These are phyloP conservation scores for Coregonus clupeaformis DNA, from an alignment of 2,113 vertebrate genomes.

Conservation along the genomic window DNA sequence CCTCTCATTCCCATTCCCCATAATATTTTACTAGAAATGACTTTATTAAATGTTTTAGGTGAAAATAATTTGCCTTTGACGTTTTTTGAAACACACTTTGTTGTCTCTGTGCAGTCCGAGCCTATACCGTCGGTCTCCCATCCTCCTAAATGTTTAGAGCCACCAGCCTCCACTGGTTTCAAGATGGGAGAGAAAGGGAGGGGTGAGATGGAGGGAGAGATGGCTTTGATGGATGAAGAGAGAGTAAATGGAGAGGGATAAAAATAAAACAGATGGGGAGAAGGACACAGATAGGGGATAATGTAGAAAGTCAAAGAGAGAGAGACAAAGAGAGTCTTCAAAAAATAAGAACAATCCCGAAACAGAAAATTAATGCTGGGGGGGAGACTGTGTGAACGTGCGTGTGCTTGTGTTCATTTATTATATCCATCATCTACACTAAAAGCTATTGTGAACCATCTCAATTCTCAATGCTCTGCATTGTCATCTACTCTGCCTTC, in stretches of 20 bases:
- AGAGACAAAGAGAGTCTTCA: background rate
- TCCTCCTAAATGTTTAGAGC: too few species aligned
- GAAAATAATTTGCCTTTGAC: too few species aligned
- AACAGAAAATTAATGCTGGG: background rate
- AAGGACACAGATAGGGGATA: background rate
- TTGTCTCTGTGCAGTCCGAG: too few species aligned
- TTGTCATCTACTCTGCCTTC: slow-evolving; percentile 9
- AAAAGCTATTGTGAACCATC: background rate
- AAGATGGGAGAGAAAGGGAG: slow-evolving; percentile 10
- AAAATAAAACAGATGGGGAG: background rate
- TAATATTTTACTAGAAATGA: too few species aligned
- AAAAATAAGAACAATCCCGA: background rate
- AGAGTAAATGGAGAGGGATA: background rate
- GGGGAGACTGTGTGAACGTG: too few species aligned
- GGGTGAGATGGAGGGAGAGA: background rate
- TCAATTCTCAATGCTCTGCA: background rate
- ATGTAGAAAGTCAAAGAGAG: background rate
- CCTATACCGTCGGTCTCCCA: too few species aligned
- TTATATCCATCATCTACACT: background rate
- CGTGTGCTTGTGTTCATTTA: too few species aligned
- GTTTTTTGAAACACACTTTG: too few species aligned
- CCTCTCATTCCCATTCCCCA: too few species aligned
- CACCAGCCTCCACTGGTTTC: background rate
- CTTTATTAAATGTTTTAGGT: too few species aligned
- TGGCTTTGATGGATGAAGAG: background rate